These are phyloP conservation scores for Trogon melanurus DNA, from an alignment of 2,113 vertebrate genomes.

Conservation along the genomic window DNA sequence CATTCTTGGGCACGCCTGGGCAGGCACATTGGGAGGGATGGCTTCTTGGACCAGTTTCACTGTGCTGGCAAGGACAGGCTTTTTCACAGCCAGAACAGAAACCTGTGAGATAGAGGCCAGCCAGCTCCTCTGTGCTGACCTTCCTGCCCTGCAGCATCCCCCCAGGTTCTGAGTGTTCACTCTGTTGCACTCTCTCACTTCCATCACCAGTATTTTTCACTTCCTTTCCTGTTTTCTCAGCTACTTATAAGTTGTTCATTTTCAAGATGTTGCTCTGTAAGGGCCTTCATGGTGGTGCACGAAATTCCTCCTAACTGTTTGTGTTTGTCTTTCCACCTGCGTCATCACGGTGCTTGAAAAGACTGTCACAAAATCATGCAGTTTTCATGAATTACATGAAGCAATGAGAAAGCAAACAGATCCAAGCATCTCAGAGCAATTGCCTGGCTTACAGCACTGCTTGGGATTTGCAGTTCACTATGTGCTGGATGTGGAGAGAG, in stretches of 20 bases:
- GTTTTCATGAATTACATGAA: not conserved
- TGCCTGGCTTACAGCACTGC: not conserved
- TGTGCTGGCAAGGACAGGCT: not conserved
- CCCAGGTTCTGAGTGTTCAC: not conserved
- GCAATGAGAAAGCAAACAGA: not conserved
- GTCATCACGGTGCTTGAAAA: not conserved
- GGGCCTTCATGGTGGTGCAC: not conserved
- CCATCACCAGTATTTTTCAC: not conserved
- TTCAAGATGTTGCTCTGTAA: not conserved
- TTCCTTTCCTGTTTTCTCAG: not conserved
- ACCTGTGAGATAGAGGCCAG: not conserved
- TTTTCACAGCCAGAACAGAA: not conserved
- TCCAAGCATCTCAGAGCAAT: not conserved
- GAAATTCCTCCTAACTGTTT: not conserved
- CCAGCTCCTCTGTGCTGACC: not conserved
- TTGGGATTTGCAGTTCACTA: not conserved
- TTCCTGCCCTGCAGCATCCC: not conserved
- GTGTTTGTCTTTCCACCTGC: not conserved
- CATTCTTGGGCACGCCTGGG: not conserved
- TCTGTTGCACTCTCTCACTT: not conserved
- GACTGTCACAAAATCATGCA: not conserved
- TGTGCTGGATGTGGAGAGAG: not conserved
- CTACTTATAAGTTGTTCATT: not conserved
- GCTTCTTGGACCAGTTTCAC: not conserved
- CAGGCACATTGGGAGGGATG: fast-evolving